Percentiles rank a stretch among this genome's conserved stretches.
phyloP scores from a whole-genome alignment of 2,113 vertebrate species.

The Catharus bicknelli region DNA sequence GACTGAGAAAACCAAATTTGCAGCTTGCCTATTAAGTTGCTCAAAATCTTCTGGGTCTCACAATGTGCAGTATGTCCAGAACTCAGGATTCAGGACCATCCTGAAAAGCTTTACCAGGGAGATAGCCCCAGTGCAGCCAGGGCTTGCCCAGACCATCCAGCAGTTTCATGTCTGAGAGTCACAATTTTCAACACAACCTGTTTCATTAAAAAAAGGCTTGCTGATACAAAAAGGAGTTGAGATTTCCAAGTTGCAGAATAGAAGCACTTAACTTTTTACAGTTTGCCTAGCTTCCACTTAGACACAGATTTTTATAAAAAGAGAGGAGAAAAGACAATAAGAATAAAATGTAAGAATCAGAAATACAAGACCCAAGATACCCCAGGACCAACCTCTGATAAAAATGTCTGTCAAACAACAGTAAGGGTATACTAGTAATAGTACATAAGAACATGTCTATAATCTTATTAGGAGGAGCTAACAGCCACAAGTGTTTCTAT shows the following conservation, averaged over 20 bases:
- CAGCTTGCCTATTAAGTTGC: background rate
- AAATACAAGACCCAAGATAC: background rate
- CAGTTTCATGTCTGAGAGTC: background rate
- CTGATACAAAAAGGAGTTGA: background rate
- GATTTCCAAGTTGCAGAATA: background rate
- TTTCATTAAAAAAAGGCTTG: background rate
- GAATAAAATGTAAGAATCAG: background rate
- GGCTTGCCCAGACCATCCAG: background rate
- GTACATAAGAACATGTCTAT: background rate
- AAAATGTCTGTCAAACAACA: background rate
- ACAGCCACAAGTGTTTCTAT: background rate
- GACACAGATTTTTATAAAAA: background rate
- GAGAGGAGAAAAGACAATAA: background rate
- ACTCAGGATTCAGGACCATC: background rate
- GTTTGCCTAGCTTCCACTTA: background rate
- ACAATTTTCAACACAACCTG: background rate
- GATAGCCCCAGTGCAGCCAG: background rate
- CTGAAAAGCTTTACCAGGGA: background rate
- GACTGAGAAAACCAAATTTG: background rate
- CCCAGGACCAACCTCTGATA: background rate
- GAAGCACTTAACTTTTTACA: background rate
- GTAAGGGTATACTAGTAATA: background rate
- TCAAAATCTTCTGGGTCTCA: background rate
- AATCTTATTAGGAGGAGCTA: background rate
- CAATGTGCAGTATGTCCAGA: background rate